Conservation (phyloP, 37 sponge, comb jelly and placozoan species). For the Spongilla lacustris region DNA sequence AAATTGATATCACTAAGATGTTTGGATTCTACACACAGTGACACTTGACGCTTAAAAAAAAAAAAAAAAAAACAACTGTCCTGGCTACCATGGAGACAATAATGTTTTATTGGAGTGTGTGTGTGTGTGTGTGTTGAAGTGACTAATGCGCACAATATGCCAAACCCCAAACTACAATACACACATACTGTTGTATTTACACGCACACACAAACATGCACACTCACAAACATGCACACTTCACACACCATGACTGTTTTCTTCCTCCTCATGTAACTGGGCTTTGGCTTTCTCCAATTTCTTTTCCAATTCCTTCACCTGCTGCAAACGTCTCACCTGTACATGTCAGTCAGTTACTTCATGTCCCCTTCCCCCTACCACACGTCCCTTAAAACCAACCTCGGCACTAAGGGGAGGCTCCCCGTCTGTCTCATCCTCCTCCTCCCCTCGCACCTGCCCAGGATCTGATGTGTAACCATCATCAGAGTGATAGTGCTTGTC, state of each 20-base stretch:
- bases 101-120: no score
- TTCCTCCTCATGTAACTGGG: conserved; percentile 28
- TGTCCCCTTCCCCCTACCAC: neutral
- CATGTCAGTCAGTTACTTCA: no score
- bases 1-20: no score
- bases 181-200: neutral
- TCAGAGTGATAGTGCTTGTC: conserved; percentile 71
- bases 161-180: no score
- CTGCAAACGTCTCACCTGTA: neutral
- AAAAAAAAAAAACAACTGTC: no score
- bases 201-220: neutral
- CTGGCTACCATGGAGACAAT: no score
- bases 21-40: no score
- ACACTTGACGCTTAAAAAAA: no score
- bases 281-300: conserved; percentile 49
- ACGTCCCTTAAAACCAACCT: neutral
- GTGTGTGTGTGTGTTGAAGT: no score
- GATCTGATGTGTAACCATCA: conserved; percentile 78
- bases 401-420: neutral
- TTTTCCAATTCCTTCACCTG: conserved; percentile 33
- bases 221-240: neutral
- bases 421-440: conserved; percentile 9
- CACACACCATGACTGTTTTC: conserved; percentile 13
- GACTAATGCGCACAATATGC: no score
- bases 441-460: conserved; percentile 44